A percentile compares a stretch with the other conserved stretches of the same genome.
These are phyloP conservation scores for Drosophila nikananu DNA, from an alignment of 1,140 invertebrate genomes.

Conservation along the genomic window DNA sequence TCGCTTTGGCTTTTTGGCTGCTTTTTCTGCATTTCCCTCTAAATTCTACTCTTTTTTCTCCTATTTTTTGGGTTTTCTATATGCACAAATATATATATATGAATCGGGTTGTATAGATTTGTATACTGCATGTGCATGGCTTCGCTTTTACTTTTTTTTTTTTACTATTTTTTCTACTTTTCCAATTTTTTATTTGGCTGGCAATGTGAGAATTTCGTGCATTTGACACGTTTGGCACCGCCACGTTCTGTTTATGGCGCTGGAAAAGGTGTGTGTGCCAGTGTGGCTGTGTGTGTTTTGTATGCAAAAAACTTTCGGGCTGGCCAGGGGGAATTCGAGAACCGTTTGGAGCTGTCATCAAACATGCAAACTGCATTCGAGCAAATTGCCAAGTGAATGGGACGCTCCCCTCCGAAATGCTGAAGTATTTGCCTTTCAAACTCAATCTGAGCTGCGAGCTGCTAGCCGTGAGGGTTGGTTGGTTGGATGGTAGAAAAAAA, in stretches of 20 bases:
- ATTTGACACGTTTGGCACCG: conserved; percentile 71
- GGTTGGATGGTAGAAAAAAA: background rate
- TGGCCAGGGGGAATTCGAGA: background rate
- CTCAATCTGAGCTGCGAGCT: conserved; percentile 22
- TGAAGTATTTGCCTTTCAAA: conserved; percentile 45
- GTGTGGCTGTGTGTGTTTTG: conserved; percentile 4
- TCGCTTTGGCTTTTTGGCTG: conserved; percentile 27
- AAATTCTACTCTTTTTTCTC: background rate
- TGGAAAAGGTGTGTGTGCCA: conserved; percentile 30
- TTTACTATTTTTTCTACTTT: background rate
- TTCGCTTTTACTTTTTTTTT: background rate
- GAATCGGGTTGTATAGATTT: conserved; percentile 15
- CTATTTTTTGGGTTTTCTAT: conserved; percentile 3
- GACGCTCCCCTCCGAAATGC: conserved; percentile 1
- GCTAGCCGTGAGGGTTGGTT: background rate
- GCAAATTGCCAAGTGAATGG: conserved; percentile 50
- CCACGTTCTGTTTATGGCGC: conserved; percentile 48
- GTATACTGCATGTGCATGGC: conserved; percentile 21
- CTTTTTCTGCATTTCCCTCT: conserved; percentile 11
- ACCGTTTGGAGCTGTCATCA: conserved; percentile 55
- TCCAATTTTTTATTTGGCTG: conserved; percentile 27
- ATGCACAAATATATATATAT: conserved; percentile 22
- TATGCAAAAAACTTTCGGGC: conserved; percentile 34
- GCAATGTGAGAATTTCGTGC: conserved; percentile 58
- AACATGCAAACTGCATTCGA: conserved; percentile 64